phyloP scores from a whole-genome alignment of 1,140 invertebrate genomes.

The Tachypleus tridentatus region DNA sequence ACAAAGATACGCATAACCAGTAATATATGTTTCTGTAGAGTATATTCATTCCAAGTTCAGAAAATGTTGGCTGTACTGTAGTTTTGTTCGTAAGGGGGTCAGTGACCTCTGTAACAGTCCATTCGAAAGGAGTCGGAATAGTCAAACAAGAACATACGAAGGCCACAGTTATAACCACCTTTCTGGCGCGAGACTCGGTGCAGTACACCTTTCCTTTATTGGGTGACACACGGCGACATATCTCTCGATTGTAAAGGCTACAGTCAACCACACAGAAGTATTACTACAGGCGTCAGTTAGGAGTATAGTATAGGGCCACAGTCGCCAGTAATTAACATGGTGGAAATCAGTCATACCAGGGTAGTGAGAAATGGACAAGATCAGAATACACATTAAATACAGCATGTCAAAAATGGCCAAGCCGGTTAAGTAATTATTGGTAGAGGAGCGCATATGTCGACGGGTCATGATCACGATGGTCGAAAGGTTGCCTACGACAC shows the following conservation, averaged over 20 bases:
- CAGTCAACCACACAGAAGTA: slow-evolving; percentile 61
- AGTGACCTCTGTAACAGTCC: slow-evolving; percentile 27
- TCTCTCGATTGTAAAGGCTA: slow-evolving; percentile 61
- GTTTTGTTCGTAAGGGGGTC: slow-evolving; percentile 23
- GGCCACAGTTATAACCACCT: slow-evolving; percentile 47
- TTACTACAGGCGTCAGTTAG: slow-evolving; percentile 51
- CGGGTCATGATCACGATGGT: slow-evolving; percentile 60
- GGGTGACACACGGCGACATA: slow-evolving; percentile 66
- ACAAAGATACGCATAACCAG: slow-evolving; percentile 49
- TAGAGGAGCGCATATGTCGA: slow-evolving; percentile 57
- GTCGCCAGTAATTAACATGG: slow-evolving; percentile 43
- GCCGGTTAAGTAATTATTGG: slow-evolving; percentile 57
- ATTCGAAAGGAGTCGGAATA: slow-evolving; percentile 52
- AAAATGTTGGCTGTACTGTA: slow-evolving; percentile 8
- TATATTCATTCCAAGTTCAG: slow-evolving; percentile 38
- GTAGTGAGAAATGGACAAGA: slow-evolving; percentile 51
- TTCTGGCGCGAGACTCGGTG: slow-evolving; percentile 42
- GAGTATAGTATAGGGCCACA: slow-evolving; percentile 43
- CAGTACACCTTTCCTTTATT: slow-evolving; percentile 55
- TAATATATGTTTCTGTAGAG: slow-evolving; percentile 50
- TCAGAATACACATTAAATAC: slow-evolving; percentile 52
- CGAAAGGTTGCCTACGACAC: slow-evolving; percentile 54
- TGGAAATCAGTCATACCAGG: slow-evolving; percentile 34
- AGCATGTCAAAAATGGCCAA: slow-evolving; percentile 57
- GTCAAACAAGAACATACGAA: slow-evolving; percentile 51